A percentile compares a stretch with the other conserved stretches of the same genome.
Evolutionary conservation across 2,888 invertebrate genomes (phyloP).

Genomic region (Sinhomidia bicolor): DNA sequence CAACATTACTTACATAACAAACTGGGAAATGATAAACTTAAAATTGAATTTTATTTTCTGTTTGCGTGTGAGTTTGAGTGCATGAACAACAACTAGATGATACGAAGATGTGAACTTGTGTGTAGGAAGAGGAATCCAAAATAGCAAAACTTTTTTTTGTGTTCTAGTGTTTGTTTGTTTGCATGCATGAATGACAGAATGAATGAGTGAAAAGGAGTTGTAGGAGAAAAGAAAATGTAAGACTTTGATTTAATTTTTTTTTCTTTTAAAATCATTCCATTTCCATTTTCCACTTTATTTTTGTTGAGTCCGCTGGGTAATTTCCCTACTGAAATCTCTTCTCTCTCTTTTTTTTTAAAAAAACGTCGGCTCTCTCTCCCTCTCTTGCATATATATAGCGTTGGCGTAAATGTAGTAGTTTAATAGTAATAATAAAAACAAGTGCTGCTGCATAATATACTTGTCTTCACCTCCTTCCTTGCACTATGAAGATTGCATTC

Average conservation of each 20-base stretch:
- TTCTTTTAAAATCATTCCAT: slow-evolving; percentile 6
- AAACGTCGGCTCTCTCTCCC: background rate
- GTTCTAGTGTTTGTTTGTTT: background rate
- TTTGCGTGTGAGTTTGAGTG: slow-evolving; percentile 26
- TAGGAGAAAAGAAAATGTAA: background rate
- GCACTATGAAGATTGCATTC: slow-evolving; percentile 9
- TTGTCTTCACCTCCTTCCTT: background rate
- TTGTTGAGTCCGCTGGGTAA: slow-evolving; percentile 22
- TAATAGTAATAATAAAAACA: background rate
- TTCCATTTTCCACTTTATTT: background rate
- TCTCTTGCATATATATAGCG: background rate
- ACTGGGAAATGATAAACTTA: slow-evolving; percentile 22
- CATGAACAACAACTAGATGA: background rate
- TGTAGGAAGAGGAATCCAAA: background rate
- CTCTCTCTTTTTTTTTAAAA: too few relatives aligned
- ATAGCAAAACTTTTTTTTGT: background rate
- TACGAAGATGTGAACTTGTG: background rate
- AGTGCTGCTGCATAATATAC: background rate
- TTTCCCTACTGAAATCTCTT: slow-evolving; percentile 2
- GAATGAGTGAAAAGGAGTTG: slow-evolving; percentile 6
- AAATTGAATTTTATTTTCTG: slow-evolving; percentile 24
- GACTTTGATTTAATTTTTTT: slow-evolving; percentile 36
- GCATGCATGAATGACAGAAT: slow-evolving; percentile 12
- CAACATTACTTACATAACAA: background rate
- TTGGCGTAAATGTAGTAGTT: background rate